Conservation (phyloP, 2,888 invertebrate genomes). For the Parelbella ahira region DNA sequence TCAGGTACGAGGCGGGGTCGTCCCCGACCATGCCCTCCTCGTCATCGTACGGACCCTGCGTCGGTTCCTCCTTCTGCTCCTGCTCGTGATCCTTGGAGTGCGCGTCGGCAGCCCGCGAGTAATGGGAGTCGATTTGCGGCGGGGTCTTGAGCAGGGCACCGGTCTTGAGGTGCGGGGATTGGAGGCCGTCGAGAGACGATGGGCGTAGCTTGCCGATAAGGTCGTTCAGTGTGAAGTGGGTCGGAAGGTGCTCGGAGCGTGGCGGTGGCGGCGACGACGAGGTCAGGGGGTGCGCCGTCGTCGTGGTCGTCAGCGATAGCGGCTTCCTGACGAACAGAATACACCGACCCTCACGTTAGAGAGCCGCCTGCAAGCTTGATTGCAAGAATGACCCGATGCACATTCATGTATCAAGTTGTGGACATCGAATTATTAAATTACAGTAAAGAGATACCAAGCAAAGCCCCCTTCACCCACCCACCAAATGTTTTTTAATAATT, state of each 20-base stretch:
- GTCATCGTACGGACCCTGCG: conserved; percentile 83
- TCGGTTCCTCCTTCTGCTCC: conserved; percentile 69
- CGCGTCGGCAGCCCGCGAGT: conserved; percentile 76
- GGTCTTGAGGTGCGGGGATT: conserved; percentile 71
- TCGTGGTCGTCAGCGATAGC: conserved; percentile 79
- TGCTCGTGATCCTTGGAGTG: conserved; percentile 61
- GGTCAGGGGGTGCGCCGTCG: conserved; percentile 77
- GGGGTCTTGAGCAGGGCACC: conserved; percentile 73
- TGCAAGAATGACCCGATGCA: conserved; percentile 2
- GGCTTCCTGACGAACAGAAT: conserved; percentile 68
- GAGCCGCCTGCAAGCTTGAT: conserved; percentile 37
- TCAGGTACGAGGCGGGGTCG: conserved; percentile 75
- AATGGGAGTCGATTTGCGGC: conserved; percentile 81
- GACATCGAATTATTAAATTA: conserved; percentile 2
- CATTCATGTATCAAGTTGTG: conserved; percentile 16
- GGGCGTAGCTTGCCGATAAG: conserved; percentile 78
- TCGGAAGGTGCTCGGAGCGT: conserved; percentile 76
- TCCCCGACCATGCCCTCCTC: conserved; percentile 78
- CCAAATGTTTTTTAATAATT: conserved; percentile 67
- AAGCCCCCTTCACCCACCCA: conserved; percentile 82
- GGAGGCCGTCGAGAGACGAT: conserved; percentile 71
- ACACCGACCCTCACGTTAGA: conserved; percentile 63
- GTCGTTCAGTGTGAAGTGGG: conserved; percentile 77
- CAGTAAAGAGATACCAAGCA: conserved; percentile 76
- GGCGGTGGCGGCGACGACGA: conserved; percentile 79